Percentiles rank a stretch among this genome's conserved stretches.
Conservation (phyloP, 1,140 invertebrate species). For the Drosophila parvula region DNA sequence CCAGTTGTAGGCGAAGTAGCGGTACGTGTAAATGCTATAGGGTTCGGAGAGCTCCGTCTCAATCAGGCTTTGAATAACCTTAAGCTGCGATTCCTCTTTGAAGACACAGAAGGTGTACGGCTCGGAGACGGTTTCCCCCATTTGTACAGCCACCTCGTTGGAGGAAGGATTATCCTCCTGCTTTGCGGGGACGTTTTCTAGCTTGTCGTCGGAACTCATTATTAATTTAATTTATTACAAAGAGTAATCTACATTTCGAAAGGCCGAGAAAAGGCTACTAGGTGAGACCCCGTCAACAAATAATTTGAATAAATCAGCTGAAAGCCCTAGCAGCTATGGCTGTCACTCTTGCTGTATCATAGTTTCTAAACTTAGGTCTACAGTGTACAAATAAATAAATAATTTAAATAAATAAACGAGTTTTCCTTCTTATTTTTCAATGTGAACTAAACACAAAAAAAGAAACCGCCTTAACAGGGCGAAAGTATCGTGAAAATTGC, state of each 20-base stretch:
- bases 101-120: slow-evolving; percentile 36
- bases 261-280: neutral
- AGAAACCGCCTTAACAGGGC: slow-evolving; percentile 4
- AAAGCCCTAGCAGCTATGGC: too few species aligned
- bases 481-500: slow-evolving; percentile 28
- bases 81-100: slow-evolving; percentile 43
- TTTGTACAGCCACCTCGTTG: neutral
- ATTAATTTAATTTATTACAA: neutral
- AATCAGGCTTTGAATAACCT: slow-evolving; percentile 95
- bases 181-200: too few species aligned
- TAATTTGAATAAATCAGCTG: neutral
- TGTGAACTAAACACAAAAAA: neutral
- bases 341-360: too few species aligned
- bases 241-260: neutral
- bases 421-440: neutral
- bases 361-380: too few species aligned
- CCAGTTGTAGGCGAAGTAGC: slow-evolving; percentile 99
- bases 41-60: slow-evolving; percentile 99
- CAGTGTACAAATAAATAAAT: neutral
- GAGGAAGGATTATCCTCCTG: too few species aligned
- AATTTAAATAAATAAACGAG: neutral
- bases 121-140: neutral
- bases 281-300: neutral
- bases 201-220: neutral
- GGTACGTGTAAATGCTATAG: slow-evolving; percentile 99